phyloP scores from a whole-genome alignment of 1,140 invertebrate species.

The Macrocentrus cingulum region DNA sequence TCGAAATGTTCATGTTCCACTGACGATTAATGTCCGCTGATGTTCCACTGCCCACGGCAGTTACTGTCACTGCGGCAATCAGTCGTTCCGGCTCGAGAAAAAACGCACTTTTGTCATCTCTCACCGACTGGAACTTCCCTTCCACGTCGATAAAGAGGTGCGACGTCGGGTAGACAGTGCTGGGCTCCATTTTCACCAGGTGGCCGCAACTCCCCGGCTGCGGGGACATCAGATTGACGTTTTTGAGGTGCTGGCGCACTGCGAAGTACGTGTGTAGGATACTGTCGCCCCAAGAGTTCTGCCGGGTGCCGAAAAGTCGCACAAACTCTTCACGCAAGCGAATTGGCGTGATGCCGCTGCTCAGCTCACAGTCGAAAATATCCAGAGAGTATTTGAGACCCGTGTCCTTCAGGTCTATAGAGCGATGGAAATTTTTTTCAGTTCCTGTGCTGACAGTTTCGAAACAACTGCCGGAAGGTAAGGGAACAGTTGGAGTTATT shows the following conservation, averaged over 20 bases:
- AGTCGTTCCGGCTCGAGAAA: constrained; percentile 21
- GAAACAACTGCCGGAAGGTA: constrained; percentile 39
- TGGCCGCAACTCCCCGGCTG: constrained; percentile 35
- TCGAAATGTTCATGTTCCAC: constrained; percentile 45
- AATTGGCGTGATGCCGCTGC: constrained; percentile 26
- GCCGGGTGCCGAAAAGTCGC: constrained; percentile 22
- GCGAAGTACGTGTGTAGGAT: constrained; percentile 21
- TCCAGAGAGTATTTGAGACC: constrained; percentile 38
- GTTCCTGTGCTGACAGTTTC: constrained; percentile 33
- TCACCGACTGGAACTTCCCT: constrained; percentile 27
- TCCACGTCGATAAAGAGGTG: constrained; percentile 29
- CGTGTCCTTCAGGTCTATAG: constrained; percentile 36
- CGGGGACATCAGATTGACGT: constrained; percentile 30
- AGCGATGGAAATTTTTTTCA: constrained; percentile 32
- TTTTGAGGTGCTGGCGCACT: constrained; percentile 16
- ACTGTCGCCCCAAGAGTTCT: constrained; percentile 25
- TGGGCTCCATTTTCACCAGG: constrained; percentile 36
- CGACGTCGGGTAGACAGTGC: constrained; percentile 34
- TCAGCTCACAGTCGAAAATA: constrained; percentile 50
- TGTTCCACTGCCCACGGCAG: constrained; percentile 33
- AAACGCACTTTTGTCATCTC: constrained; percentile 11
- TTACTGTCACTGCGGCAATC: constrained; percentile 34
- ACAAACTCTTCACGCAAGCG: constrained; percentile 22
- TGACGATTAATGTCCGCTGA: constrained; percentile 32
- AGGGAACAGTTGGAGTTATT: too few relatives aligned